These are phyloP conservation scores for Elgonia sp. DNA, from an alignment of 2,888 invertebrate species.

Conservation along the genomic window DNA sequence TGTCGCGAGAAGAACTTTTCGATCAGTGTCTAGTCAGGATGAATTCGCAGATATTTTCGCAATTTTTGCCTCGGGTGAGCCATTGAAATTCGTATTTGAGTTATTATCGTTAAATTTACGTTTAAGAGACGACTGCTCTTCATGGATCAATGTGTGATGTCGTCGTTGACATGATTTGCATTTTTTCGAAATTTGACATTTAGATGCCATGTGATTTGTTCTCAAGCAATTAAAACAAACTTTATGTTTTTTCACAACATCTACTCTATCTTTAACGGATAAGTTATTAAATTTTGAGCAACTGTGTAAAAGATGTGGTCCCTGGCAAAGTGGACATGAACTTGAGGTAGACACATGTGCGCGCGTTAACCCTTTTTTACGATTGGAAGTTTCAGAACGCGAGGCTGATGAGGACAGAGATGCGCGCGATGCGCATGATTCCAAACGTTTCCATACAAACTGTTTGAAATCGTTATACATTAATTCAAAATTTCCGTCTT, in stretches of 20 bases:
- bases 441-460: not conserved
- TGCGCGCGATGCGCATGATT: not conserved
- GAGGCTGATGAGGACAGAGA: too few species aligned
- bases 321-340: not conserved
- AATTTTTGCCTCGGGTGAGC: not conserved
- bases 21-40: not conserved
- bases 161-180: not conserved
- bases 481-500: too few species aligned
- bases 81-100: not conserved
- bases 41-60: not conserved
- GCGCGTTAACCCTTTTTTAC: not conserved
- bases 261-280: not conserved
- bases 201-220: not conserved
- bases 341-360: not conserved
- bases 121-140: not conserved
- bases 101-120: not conserved
- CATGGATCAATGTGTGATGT: not conserved
- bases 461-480: not conserved
- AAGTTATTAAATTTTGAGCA: too few species aligned
- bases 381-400: too few species aligned
- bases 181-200: not conserved
- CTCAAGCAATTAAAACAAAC: constrained; percentile 5
- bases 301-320: too few species aligned
- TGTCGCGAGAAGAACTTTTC: not conserved
- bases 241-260: not conserved